phyloP scores from a whole-genome alignment of 2,113 vertebrate species.

The Geococcyx californianus region DNA sequence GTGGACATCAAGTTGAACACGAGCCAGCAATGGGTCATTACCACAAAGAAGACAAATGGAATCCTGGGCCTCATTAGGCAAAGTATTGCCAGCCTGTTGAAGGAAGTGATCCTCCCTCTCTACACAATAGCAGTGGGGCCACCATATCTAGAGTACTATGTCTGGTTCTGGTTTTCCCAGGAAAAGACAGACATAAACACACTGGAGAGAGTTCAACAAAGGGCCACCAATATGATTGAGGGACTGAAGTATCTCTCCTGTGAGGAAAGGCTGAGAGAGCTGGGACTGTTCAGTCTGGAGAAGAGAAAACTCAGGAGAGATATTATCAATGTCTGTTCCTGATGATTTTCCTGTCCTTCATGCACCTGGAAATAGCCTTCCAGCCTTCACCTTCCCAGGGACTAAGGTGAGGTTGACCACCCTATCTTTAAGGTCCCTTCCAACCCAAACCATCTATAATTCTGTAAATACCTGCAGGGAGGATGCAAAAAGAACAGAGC shows the following conservation, averaged over 20 bases:
- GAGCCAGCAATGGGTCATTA: background rate
- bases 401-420: too few relatives aligned
- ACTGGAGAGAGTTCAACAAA: background rate
- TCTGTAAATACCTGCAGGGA: background rate
- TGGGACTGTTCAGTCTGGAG: background rate
- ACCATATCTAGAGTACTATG: background rate
- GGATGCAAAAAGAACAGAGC: too few relatives aligned
- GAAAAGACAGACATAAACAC: background rate
- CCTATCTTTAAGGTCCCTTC: too few relatives aligned
- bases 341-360: too few relatives aligned
- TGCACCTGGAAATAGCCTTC: too few relatives aligned
- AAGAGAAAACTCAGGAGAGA: background rate
- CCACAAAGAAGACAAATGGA: background rate
- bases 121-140: background rate
- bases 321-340: background rate
- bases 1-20: fast-evolving
- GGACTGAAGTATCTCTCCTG: background rate
- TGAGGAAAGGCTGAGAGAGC: background rate
- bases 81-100: background rate
- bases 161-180: background rate
- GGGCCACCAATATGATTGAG: background rate
- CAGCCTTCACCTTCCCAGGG: too few relatives aligned
- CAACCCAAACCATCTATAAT: too few relatives aligned
- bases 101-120: background rate
- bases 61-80: background rate